Conservation (phyloP, 2,888 invertebrate genomes). For the Anorthoa munda region DNA sequence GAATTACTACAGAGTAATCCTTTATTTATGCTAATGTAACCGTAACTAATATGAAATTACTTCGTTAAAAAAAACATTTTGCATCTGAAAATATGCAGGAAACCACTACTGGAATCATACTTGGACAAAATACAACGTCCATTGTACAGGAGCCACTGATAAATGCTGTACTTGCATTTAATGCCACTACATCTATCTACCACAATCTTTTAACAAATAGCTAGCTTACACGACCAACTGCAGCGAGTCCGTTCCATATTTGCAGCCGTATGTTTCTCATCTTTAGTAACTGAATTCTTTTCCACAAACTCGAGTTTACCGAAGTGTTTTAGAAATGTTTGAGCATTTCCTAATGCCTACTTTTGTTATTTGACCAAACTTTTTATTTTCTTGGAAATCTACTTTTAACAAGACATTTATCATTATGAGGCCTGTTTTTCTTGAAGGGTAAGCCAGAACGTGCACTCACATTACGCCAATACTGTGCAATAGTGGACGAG, state of each 20-base stretch:
- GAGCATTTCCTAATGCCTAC: conserved; percentile 31
- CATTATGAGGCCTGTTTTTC: too few species aligned
- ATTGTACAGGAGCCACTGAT: neutral
- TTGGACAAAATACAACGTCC: neutral
- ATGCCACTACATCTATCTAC: conserved; percentile 22
- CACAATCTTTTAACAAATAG: conserved; percentile 19
- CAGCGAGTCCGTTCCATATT: neutral
- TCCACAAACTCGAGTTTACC: conserved; percentile 47
- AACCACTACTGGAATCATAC: neutral
- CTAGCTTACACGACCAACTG: neutral
- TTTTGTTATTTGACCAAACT: conserved; percentile 36
- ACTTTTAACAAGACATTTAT: too few species aligned
- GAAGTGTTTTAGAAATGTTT: conserved; percentile 58
- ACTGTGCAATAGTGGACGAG: too few species aligned
- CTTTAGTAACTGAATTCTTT: conserved; percentile 54
- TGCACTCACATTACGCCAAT: too few species aligned
- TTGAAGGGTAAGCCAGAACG: too few species aligned
- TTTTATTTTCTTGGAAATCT: conserved; percentile 2
- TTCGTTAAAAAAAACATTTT: too few species aligned
- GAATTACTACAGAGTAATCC: too few species aligned
- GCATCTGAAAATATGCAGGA: neutral
- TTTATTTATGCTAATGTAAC: too few species aligned
- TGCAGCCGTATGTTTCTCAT: conserved; percentile 22
- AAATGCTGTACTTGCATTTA: conserved; percentile 15
- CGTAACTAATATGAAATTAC: too few species aligned